Conservation (phyloP, 2,113 vertebrate species). For the Burhinus oedicnemus region DNA sequence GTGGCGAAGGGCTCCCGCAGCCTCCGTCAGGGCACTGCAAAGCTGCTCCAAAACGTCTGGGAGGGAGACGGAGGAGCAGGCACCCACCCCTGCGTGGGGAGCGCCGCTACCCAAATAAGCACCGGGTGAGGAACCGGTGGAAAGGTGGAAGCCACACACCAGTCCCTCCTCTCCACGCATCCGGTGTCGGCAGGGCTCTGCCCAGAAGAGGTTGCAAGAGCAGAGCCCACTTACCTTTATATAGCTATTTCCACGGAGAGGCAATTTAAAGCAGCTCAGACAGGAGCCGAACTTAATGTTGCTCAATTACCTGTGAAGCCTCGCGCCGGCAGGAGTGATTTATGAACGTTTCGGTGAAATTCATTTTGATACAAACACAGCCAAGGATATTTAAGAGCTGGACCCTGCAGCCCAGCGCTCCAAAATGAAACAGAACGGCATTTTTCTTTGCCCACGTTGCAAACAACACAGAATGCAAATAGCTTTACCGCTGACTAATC, state of each 20-base stretch:
- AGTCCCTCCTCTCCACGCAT: fast-evolving
- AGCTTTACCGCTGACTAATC: not conserved
- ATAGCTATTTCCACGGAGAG: not conserved
- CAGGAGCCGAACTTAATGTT: not conserved
- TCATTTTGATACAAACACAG: not conserved
- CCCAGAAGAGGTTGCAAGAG: not conserved
- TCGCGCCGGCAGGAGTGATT: not conserved
- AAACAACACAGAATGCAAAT: not conserved
- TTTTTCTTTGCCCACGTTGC: not conserved
- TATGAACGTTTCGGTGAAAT: not conserved
- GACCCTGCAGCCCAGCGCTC: not conserved
- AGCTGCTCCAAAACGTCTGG: not conserved
- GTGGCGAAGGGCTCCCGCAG: not conserved
- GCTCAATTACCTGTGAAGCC: slow-evolving; percentile 25
- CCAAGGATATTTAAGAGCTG: not conserved
- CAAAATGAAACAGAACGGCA: not conserved
- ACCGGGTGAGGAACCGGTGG: fast-evolving
- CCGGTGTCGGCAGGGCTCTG: fast-evolving
- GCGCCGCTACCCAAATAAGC: not conserved
- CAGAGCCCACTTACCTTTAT: not conserved
- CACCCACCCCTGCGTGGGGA: fast-evolving
- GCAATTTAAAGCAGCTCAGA: not conserved
- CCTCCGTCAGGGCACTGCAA: fast-evolving
- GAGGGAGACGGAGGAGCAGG: not conserved
- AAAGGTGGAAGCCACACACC: not conserved